A percentile compares a stretch with the other conserved stretches of the same genome.
Evolutionary conservation across 2,113 vertebrate genomes (phyloP).

Genomic region (Sander vitreus): DNA sequence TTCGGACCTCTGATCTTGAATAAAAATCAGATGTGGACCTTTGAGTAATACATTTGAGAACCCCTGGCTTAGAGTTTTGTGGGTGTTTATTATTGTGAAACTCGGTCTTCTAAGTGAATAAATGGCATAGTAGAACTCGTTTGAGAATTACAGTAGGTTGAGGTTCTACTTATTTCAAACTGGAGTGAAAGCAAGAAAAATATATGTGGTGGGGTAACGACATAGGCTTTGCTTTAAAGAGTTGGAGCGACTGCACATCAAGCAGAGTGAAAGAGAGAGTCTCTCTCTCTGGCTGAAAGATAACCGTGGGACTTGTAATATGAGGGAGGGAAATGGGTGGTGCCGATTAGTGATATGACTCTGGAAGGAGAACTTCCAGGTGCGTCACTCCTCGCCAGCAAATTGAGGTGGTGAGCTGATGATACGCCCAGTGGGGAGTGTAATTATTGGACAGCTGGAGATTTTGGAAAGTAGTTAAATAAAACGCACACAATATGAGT

Average conservation of each 20-base stretch:
- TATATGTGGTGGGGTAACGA: conserved; percentile 50
- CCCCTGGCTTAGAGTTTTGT: not conserved
- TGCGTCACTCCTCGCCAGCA: conserved; percentile 27
- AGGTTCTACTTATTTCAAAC: conserved; percentile 55
- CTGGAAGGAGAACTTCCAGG: conserved; percentile 31
- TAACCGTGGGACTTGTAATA: conserved; percentile 20
- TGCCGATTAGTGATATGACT: conserved; percentile 31
- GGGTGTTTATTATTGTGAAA: conserved; percentile 33
- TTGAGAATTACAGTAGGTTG: conserved; percentile 5
- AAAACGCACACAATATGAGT: conserved; percentile 19
- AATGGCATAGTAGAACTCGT: conserved; percentile 37
- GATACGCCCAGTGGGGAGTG: not conserved
- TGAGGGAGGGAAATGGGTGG: conserved; percentile 28
- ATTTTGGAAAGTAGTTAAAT: conserved; percentile 34
- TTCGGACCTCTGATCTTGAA: too few relatives aligned
- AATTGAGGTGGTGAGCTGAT: conserved; percentile 17
- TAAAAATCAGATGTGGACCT: too few relatives aligned
- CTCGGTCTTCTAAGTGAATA: conserved; percentile 7
- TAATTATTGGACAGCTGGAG: conserved; percentile 29
- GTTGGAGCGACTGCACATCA: conserved; percentile 39
- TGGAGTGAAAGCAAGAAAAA: conserved; percentile 41
- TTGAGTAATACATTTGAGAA: too few relatives aligned
- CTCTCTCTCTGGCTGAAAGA: conserved; percentile 34
- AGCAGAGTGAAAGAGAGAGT: conserved; percentile 30
- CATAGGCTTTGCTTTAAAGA: conserved; percentile 38